Evolutionary conservation across 2,888 invertebrate genomes (phyloP).

Genomic region (Folsomia manolachei): DNA sequence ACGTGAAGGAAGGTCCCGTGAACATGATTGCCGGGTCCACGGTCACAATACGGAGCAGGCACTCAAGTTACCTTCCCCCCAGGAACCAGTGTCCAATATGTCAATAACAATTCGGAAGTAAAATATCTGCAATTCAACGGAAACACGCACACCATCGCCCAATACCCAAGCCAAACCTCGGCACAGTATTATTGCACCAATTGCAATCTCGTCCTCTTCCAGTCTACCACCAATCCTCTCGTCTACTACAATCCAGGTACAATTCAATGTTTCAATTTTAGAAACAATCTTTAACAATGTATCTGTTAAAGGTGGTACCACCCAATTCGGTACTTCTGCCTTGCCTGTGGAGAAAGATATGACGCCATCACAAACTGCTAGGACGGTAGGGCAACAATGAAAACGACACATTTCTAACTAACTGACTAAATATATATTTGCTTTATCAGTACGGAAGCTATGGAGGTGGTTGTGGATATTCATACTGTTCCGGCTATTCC

Average conservation of each 20-base stretch:
- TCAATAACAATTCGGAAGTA: neutral
- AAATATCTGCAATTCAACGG: conserved; percentile 15
- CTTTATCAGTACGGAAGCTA: neutral
- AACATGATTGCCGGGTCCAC: neutral
- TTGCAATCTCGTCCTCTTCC: conserved; percentile 14
- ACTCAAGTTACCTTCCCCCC: conserved; percentile 7
- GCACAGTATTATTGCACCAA: conserved; percentile 19
- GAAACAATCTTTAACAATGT: neutral
- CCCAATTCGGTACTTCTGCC: conserved; percentile 22
- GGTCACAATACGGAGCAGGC: neutral
- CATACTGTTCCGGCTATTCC: conserved; percentile 16
- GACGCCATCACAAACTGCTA: neutral
- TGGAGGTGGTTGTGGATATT: conserved; percentile 6
- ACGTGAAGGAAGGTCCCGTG: conserved; percentile 5
- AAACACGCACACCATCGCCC: conserved; percentile 20
- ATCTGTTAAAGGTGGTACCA: conserved; percentile 16
- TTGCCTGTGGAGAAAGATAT: conserved; percentile 11
- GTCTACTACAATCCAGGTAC: conserved; percentile 22
- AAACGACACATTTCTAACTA: too few relatives aligned
- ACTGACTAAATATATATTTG: too few relatives aligned
- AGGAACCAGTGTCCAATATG: neutral
- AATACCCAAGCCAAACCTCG: conserved; percentile 12
- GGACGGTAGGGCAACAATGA: neutral
- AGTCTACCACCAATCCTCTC: conserved; percentile 16
- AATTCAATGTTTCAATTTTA: neutral